Evolutionary conservation across 30 jellyfish, hydroid and myxozoan species (phyloP), one percentile per base, ranked within the genome.

Genomic region (Pelagia noctiluca): DNA sequence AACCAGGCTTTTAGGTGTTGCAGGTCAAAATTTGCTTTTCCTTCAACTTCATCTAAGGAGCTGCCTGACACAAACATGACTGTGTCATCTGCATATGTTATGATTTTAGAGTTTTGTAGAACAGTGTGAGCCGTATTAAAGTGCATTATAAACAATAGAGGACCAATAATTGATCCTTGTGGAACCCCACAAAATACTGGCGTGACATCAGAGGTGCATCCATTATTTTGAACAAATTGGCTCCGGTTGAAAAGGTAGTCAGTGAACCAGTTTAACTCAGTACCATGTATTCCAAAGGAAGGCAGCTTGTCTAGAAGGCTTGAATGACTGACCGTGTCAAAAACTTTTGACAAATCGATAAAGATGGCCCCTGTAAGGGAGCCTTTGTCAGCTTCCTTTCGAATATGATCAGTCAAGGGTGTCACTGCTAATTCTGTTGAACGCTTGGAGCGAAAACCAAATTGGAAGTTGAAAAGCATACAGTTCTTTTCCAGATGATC

Each of bases 111-210:
- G n/a, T n/a, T n/a, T n/a, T n/a, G n/a, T n/a, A n/a, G n/a, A n/a
- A n/a, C n/a, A n/a, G n/a, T n/a, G n/a, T n/a, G n/a, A n/a, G n/a
- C n/a, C n/a, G n/a, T n/a, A n/a, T n/a, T n/a, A n/a, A n/a, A n/a
- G n/a, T n/a, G n/a, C n/a, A n/a, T n/a, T n/a, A n/a, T n/a, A n/a
- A 76, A 63, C 32, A 81, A 35, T 22, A 81, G 24, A 5, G 87
- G 90, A 50, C 90, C 87, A 88, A 80, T 26, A 22, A 80, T 63
- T 65, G 87, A 63, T 32, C 90, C 87, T 80, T 80, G 85, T 26
- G 73, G 82, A 33, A 49, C 88, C 2, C 63, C 88, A 49, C 2
- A 22, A 76, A 3, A 76, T 81, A 76, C 78, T 76, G 83, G 78
- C 25, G 5, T 3, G 53, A 81, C 88, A 38, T 49, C 53, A 21